Evolutionary conservation across 2,797 vertebrate species (phyloP), one percentile per base, ranked within the genome.

Genomic region (Crossoptilon crossoptilon): DNA sequence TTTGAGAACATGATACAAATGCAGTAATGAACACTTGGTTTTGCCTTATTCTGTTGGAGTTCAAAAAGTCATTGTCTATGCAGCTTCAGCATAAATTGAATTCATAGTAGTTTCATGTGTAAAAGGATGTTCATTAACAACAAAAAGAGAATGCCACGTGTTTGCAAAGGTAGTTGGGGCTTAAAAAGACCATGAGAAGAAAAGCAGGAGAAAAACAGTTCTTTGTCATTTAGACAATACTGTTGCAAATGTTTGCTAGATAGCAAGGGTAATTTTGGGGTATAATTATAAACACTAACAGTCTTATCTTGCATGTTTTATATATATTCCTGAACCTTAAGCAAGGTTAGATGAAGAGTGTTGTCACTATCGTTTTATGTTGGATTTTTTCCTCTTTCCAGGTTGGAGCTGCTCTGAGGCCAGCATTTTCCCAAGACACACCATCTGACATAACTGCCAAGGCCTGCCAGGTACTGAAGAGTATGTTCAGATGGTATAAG

Each of bases 371-470:
- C 66, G 29, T 26, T 87, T 78, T 64, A 8, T 22, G 8, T 3
- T 84, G 27, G 11, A 37, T 76, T 86, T 67, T 83, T 75, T 84
- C 29, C 73, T 88, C 41, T 70, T 94, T 55, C 82, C 91, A 99
- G 99, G 99, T 99, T 74, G 99, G 99, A 93, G 99, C 99, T 96
- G 99, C 99, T 74, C 97, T 99, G 64, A 98, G 99, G 94, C 99
- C 99, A 39, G 99, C 99, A 11, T 99, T 99, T 97, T 99, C 99
- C 63, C 99, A 99, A 56, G 99, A 99, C 94, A 99, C 99, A 0
- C 99, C 99, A 1, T 99, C 99, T n/a, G 99, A 99, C 96, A 99
- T 99, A 96, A 99, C 99, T 33, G 99, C 99, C 31, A 99, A 99
- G 97, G 99, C 99, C 69, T 99, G 99, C 96, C 99, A 99, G 99